A percentile compares a stretch with the other conserved stretches of the same genome.
phyloP scores from a whole-genome alignment of 2,888 invertebrate species.

The Pardosa pseudoannulata region DNA sequence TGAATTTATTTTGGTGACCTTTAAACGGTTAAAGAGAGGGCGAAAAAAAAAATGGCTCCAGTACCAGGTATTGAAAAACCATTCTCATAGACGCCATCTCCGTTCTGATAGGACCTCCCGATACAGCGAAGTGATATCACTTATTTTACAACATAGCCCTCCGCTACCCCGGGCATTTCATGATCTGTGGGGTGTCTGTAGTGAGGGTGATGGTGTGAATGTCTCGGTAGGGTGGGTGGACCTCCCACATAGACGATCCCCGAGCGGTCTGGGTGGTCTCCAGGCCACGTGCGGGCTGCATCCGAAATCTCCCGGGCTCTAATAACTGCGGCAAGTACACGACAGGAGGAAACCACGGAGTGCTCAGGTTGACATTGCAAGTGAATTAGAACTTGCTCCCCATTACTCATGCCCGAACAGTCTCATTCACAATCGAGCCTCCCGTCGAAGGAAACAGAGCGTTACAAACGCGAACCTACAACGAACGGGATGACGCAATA shows the following conservation, averaged over 20 bases:
- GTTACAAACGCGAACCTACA: no score
- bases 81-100: no score
- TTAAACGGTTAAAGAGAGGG: no score
- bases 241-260: constrained; percentile 13
- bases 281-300: neutral
- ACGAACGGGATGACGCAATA: no score
- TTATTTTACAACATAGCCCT: neutral
- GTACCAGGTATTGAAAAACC: no score
- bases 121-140: neutral
- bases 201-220: constrained; percentile 10
- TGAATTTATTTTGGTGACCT: no score
- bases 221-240: constrained; percentile 10
- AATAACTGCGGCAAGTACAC: neutral
- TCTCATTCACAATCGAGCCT: no score
- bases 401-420: neutral
- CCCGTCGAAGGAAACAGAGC: no score
- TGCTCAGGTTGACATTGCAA: neutral
- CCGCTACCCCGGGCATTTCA: neutral
- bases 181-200: constrained; percentile 14
- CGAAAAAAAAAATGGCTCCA: no score
- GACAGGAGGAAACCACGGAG: neutral
- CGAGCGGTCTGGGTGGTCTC: neutral
- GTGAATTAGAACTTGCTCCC: neutral
- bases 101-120: neutral
- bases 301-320: neutral